A percentile compares a stretch with the other conserved stretches of the same genome.
Conservation (phyloP, 2,888 invertebrate genomes). For the Pollenia angustigena region DNA sequence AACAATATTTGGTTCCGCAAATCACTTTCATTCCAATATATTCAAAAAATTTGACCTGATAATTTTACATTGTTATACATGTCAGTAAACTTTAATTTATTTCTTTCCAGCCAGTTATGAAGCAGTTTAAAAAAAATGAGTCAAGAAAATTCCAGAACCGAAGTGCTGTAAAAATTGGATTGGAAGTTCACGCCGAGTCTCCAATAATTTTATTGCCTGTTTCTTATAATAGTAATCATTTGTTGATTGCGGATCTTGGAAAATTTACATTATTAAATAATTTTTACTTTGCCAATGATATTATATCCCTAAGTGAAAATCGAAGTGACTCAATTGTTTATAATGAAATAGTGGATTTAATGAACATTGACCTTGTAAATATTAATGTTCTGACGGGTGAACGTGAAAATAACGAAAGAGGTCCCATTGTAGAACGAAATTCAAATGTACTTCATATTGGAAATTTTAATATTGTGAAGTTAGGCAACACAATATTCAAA, state of each 20-base stretch:
- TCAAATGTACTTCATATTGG: constrained; percentile 79
- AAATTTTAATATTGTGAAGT: constrained; percentile 80
- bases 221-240: constrained; percentile 90
- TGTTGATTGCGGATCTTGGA: constrained; percentile 92
- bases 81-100: constrained; percentile 4
- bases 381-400: constrained; percentile 89
- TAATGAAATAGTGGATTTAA: constrained; percentile 86
- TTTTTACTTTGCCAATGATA: constrained; percentile 88
- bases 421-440: constrained; percentile 66
- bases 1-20: too few species aligned
- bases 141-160: constrained; percentile 74
- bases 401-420: constrained; percentile 73
- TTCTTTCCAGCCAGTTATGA: constrained; percentile 81
- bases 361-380: constrained; percentile 88
- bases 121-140: constrained; percentile 80
- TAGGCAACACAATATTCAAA: constrained; percentile 89
- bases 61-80: too few species aligned
- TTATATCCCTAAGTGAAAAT: constrained; percentile 78
- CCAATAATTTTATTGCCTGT: constrained; percentile 95
- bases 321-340: constrained; percentile 74
- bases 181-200: constrained; percentile 85
- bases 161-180: constrained; percentile 81
- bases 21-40: too few species aligned
- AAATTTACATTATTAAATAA: constrained; percentile 91
- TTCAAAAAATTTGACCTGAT: too few species aligned